These are phyloP conservation scores for Pteronotus mesoamericanus DNA, from an alignment of 2,797 vertebrate species.

Conservation along the genomic window DNA sequence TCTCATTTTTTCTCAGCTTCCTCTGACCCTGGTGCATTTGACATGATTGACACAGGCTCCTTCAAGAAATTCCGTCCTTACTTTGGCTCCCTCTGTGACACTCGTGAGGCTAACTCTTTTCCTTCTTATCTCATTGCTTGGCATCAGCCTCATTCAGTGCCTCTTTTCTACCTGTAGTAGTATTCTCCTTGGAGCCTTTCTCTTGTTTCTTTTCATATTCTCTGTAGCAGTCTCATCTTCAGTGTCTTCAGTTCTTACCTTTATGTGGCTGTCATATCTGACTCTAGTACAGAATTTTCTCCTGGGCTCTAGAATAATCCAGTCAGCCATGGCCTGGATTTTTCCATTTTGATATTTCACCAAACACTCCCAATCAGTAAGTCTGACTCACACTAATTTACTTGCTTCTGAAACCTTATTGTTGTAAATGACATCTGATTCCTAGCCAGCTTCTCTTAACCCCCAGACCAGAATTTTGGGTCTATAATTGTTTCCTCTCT, in stretches of 20 bases:
- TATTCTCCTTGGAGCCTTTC: neutral
- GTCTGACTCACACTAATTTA: neutral
- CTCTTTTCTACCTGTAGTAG: neutral
- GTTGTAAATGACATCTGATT: neutral
- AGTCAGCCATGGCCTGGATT: neutral
- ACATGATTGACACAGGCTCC: neutral
- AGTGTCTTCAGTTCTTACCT: neutral
- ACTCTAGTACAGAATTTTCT: neutral
- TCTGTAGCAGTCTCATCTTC: neutral
- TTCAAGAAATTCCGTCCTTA: neutral
- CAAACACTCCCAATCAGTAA: neutral
- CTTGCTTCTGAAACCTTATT: constrained; percentile 1
- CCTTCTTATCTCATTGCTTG: neutral
- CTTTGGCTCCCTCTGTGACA: neutral
- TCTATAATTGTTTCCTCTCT: neutral
- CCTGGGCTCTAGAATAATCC: neutral
- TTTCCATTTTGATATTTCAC: neutral
- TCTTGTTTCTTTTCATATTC: neutral
- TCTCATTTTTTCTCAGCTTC: neutral
- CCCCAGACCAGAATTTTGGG: neutral
- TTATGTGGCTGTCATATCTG: neutral
- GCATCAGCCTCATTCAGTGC: neutral
- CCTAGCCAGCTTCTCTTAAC: neutral
- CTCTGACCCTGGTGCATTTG: neutral
- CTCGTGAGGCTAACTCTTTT: neutral